These are phyloP conservation scores for Chalcosyrphus nemorum DNA, from an alignment of 2,888 invertebrate species.

Conservation along the genomic window DNA sequence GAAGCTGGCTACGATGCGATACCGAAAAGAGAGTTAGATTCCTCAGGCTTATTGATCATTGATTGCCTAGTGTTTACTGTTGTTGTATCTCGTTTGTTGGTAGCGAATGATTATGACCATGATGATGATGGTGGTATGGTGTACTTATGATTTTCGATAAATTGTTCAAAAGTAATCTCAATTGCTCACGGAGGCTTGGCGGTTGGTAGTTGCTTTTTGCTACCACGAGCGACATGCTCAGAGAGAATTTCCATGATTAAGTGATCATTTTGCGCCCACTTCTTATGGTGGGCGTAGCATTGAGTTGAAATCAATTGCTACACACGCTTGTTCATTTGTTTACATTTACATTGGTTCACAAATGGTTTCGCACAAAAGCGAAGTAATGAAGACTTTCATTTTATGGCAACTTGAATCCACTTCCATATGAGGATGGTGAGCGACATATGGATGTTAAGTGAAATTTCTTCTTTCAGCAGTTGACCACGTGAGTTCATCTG, in stretches of 20 bases:
- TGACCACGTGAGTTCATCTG: not conserved
- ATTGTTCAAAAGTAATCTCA: slow-evolving; percentile 53
- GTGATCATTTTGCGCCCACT: slow-evolving; percentile 69
- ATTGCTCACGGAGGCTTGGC: slow-evolving; percentile 40
- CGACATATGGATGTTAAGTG: not conserved
- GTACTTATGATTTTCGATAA: slow-evolving; percentile 64
- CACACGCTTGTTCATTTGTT: slow-evolving; percentile 50
- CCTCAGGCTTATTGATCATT: slow-evolving; percentile 72
- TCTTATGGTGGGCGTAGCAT: slow-evolving; percentile 50
- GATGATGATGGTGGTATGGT: slow-evolving; percentile 11
- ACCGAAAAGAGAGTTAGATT: slow-evolving; percentile 64
- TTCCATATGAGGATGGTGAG: not conserved
- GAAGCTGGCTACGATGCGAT: slow-evolving; percentile 25
- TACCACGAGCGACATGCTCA: slow-evolving; percentile 32
- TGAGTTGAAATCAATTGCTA: slow-evolving; percentile 54
- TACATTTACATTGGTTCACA: slow-evolving; percentile 7
- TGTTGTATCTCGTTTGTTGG: slow-evolving; percentile 12
- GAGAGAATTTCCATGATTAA: slow-evolving; percentile 60
- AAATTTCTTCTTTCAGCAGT: not conserved
- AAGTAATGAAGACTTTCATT: slow-evolving; percentile 36
- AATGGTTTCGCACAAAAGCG: slow-evolving; percentile 15
- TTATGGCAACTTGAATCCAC: slow-evolving; percentile 4
- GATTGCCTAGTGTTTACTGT: slow-evolving; percentile 62
- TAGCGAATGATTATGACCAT: slow-evolving; percentile 6
- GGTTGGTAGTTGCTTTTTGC: slow-evolving; percentile 39